Percentiles rank a stretch among this genome's conserved stretches.
Evolutionary conservation across 2,888 invertebrate genomes (phyloP).

Genomic region (Ypsolopha scabrella): DNA sequence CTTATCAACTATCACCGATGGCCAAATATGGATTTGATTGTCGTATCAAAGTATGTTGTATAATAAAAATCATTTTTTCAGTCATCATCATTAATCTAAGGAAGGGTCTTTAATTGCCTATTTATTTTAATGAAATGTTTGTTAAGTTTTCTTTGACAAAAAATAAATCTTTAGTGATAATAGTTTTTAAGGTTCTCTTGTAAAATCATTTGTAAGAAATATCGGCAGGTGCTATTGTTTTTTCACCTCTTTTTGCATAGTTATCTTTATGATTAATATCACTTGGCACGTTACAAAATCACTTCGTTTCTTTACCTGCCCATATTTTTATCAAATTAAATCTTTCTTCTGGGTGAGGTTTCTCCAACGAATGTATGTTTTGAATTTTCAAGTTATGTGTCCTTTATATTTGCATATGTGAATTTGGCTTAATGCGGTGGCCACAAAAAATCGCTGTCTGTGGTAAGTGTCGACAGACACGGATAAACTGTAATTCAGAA

Average conservation of each 20-base stretch:
- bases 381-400: no score
- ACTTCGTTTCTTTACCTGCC: not conserved
- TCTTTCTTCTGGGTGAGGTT: not conserved
- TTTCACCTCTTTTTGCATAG: not conserved
- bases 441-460: no score
- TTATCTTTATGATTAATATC: not conserved
- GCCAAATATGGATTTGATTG: not conserved
- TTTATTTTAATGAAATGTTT: conserved; percentile 4
- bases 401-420: no score
- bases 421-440: no score
- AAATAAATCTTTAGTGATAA: conserved; percentile 1
- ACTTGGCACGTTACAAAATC: not conserved
- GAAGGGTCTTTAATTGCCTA: conserved; percentile 8
- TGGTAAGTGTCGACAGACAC: no score
- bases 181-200: conserved; percentile 3
- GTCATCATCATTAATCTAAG: not conserved
- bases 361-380: no score
- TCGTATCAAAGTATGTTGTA: not conserved
- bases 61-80: not conserved
- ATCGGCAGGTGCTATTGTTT: no score
- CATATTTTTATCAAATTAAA: not conserved
- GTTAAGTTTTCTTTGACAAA: not conserved
- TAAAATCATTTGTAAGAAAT: not conserved
- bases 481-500: no score
- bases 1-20: not conserved